Evolutionary conservation across 2,888 invertebrate species (phyloP).

Genomic region (Oligia fasciuncula): DNA sequence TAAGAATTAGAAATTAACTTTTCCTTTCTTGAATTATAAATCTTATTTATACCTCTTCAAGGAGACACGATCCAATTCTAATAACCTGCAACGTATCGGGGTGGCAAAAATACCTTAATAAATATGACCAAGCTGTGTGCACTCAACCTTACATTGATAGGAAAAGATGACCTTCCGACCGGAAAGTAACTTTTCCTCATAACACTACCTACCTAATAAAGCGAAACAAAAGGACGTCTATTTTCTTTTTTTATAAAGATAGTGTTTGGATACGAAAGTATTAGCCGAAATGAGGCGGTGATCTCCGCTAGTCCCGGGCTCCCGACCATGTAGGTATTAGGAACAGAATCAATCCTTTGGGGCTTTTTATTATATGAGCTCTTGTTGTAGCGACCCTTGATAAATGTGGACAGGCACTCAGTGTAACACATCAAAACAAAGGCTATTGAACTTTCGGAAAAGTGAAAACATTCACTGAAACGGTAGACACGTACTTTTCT

Average conservation of each 20-base stretch:
- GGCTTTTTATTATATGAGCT: slow-evolving; percentile 24
- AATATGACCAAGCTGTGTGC: slow-evolving; percentile 63
- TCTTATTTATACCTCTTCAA: background rate
- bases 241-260: slow-evolving; percentile 65
- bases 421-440: slow-evolving; percentile 15
- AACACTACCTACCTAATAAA: slow-evolving; percentile 77
- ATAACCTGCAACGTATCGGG: slow-evolving; percentile 12
- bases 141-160: slow-evolving; percentile 73
- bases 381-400: slow-evolving; percentile 33
- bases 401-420: slow-evolving; percentile 41
- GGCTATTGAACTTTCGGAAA: slow-evolving; percentile 53
- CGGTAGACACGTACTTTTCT: slow-evolving; percentile 53
- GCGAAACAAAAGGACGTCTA: slow-evolving; percentile 74
- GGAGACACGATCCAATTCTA: background rate
- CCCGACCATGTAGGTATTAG: slow-evolving; percentile 36
- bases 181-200: slow-evolving; percentile 77
- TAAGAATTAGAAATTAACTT: background rate
- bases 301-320: slow-evolving; percentile 14
- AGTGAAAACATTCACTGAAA: slow-evolving; percentile 55
- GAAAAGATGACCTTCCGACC: slow-evolving; percentile 73
- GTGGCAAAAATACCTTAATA: slow-evolving; percentile 46
- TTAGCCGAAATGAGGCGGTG: slow-evolving; percentile 53
- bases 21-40: background rate
- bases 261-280: slow-evolving; percentile 52
- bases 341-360: slow-evolving; percentile 42